phyloP scores from a whole-genome alignment of 2,113 vertebrate genomes.

The Sylvia atricapilla region DNA sequence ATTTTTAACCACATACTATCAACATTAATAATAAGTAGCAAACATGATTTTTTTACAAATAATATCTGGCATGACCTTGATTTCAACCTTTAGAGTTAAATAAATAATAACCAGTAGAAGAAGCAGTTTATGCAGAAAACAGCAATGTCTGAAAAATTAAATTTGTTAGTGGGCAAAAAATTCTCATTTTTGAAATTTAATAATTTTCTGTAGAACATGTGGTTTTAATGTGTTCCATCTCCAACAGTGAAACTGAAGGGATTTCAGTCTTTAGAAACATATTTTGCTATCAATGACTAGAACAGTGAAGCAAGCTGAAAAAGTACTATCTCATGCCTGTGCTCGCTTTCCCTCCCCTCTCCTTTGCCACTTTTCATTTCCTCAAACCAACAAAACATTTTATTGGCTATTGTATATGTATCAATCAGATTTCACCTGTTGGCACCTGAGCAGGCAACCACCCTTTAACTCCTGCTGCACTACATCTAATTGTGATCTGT shows the following conservation, averaged over 20 bases:
- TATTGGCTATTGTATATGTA: background rate
- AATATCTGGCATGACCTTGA: background rate
- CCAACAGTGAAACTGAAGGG: background rate
- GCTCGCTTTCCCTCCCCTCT: too few relatives aligned
- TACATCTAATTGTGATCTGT: background rate
- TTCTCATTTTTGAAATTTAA: conserved; percentile 22
- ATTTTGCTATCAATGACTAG: background rate
- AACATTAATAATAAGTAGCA: background rate
- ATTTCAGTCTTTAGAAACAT: conserved; percentile 30
- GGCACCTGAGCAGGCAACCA: background rate
- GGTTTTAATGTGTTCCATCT: background rate
- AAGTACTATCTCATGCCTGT: background rate
- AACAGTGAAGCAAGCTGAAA: conserved; percentile 49
- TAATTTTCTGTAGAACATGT: conserved; percentile 1
- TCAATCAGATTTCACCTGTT: background rate
- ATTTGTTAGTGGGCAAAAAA: background rate
- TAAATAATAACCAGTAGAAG: background rate
- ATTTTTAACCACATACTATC: background rate
- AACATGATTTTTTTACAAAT: background rate
- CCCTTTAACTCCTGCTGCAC: background rate
- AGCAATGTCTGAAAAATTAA: background rate
- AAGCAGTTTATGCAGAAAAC: background rate
- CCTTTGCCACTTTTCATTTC: background rate
- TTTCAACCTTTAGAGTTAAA: background rate
- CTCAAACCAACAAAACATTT: conserved; percentile 11